Conservation (phyloP, 2,888 invertebrate species). For the Rhingia campestris region DNA sequence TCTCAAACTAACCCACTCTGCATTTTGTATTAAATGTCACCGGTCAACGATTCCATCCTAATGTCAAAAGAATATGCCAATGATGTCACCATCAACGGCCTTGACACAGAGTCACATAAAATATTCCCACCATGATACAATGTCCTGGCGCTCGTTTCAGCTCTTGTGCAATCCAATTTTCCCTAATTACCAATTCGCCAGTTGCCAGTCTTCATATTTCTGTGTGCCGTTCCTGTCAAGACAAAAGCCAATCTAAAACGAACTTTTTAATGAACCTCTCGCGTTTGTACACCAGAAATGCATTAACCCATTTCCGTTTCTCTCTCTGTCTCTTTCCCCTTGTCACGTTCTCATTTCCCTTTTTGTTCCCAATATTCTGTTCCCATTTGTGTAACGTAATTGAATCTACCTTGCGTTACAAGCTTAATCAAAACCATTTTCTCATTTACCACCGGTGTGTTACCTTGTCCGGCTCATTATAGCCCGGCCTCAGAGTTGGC, state of each 20-base stretch:
- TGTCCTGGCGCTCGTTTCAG: too few species aligned
- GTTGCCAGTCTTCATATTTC: neutral
- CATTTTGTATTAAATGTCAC: too few species aligned
- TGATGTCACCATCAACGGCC: too few species aligned
- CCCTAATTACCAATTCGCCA: slow-evolving; percentile 10
- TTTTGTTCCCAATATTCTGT: slow-evolving; percentile 34
- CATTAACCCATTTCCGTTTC: slow-evolving; percentile 64
- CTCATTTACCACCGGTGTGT: slow-evolving; percentile 44
- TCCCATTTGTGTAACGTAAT: slow-evolving; percentile 54
- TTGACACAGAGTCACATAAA: too few species aligned
- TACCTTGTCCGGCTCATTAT: slow-evolving; percentile 22
- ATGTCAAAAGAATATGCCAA: too few species aligned
- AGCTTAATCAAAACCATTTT: slow-evolving; percentile 55
- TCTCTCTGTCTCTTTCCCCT: neutral
- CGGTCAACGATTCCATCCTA: too few species aligned
- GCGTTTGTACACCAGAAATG: slow-evolving; percentile 52
- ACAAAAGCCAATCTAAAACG: slow-evolving; percentile 4
- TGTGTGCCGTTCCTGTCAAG: neutral
- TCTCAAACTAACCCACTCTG: too few species aligned
- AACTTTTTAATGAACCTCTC: slow-evolving; percentile 35
- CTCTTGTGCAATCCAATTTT: slow-evolving; percentile 4
- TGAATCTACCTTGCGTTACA: slow-evolving; percentile 50
- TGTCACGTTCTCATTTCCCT: slow-evolving; percentile 31
- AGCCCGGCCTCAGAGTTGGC: slow-evolving; percentile 1
- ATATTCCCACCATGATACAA: too few species aligned